Evolutionary conservation across 1,140 invertebrate species (phyloP), one percentile per base, ranked within the genome.

Genomic region (Eurosta solidaginis): DNA sequence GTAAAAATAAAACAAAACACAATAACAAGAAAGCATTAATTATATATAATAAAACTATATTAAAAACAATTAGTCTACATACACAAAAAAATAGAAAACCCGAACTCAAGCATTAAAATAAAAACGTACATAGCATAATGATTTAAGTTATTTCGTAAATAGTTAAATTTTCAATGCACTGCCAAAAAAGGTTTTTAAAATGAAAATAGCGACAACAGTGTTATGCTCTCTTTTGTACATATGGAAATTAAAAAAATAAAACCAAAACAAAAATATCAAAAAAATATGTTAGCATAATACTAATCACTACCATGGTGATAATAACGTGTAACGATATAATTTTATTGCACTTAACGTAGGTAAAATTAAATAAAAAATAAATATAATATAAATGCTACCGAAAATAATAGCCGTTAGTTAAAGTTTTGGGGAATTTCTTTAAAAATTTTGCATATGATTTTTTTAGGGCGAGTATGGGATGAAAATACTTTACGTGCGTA

Each of bases 121-220:
- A 78, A 54, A 77, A n/a, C 27, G 45, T 77, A 85, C 81, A 20
- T 50, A n/a, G n/a, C n/a, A 77, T 44, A 78, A 36, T 49, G n/a
- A 59, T 52, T 45, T 33, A 78, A 59, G 50, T 40, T 7, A 78
- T 74, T 74, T 74, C 74, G 52, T 74, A 78, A 75, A 77, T 78
- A 78, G 77, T 78, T 77, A 74, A 78, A 42, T 68, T 73, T 79
- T 79, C 84, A 84, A 85, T 86, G 85, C 85, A 85, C 85, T 86
- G 85, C 85, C 85, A 86, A 86, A 83, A 84, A 82, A 83, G 81
- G 27, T 59, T 42, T 54, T 29, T 47, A 52, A 49, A 47, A 54
- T 47, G 44, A 76, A 76, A 45, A 68, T 52, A 76, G n/a, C 29
- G 29, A 76, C 54, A 45, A 73, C 49, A 68, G 40, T 40, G 59